These are phyloP conservation scores for Anastrepha obliqua DNA, from an alignment of 1,140 invertebrate species.

Conservation along the genomic window DNA sequence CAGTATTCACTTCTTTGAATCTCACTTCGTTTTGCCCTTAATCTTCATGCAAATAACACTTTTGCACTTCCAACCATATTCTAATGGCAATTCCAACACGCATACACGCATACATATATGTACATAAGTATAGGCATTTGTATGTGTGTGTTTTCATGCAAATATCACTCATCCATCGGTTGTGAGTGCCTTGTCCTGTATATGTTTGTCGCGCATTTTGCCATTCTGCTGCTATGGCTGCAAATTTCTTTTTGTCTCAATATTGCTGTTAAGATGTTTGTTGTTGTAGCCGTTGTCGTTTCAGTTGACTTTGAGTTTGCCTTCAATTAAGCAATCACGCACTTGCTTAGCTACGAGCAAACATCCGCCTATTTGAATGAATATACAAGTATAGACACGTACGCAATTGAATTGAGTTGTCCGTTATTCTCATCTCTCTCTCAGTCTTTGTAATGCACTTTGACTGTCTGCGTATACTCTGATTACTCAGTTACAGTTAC, in stretches of 20 bases:
- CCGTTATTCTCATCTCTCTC: background rate
- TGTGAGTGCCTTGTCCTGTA: background rate
- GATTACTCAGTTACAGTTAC: too few species aligned
- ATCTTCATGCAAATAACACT: slow-evolving; percentile 43
- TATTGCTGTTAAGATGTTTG: background rate
- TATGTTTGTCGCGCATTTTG: background rate
- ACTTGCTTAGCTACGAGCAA: background rate
- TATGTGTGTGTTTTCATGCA: background rate
- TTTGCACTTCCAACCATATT: background rate
- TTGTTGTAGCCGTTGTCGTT: background rate
- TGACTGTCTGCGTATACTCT: too few species aligned
- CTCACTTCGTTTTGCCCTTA: slow-evolving; percentile 25
- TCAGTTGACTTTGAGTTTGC: slow-evolving; percentile 1
- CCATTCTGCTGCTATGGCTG: too few species aligned
- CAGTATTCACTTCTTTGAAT: background rate
- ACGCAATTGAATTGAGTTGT: background rate
- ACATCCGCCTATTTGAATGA: background rate
- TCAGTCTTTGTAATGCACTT: too few species aligned
- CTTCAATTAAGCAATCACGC: slow-evolving; percentile 33
- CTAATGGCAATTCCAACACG: background rate
- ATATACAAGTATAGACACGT: background rate
- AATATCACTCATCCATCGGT: background rate
- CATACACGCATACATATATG: too few species aligned
- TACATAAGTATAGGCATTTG: background rate
- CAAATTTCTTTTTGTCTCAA: background rate